phyloP scores from a whole-genome alignment of 2,797 vertebrate species.

The Siniperca undulata region DNA sequence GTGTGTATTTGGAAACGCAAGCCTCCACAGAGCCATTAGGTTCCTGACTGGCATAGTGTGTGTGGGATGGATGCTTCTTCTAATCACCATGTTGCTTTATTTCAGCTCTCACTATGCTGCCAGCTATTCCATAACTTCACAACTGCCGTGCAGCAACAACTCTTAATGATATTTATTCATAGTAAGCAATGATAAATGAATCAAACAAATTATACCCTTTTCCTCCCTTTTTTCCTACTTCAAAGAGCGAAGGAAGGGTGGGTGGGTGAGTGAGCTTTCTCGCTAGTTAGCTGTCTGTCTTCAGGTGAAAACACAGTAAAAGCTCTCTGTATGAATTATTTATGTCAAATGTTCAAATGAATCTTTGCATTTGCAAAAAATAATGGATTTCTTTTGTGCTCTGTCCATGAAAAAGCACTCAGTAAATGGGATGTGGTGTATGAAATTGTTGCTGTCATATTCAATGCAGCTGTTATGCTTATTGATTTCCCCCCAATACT shows the following conservation, averaged over 20 bases:
- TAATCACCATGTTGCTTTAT: slow-evolving; percentile 71
- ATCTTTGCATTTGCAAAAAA: slow-evolving; percentile 75
- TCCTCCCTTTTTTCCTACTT: slow-evolving; percentile 51
- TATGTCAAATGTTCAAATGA: slow-evolving; percentile 80
- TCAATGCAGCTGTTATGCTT: slow-evolving; percentile 75
- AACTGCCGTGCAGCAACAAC: slow-evolving; percentile 43
- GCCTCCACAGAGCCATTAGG: slow-evolving; percentile 56
- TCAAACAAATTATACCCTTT: slow-evolving; percentile 70
- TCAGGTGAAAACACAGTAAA: slow-evolving; percentile 78
- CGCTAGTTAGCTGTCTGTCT: slow-evolving; percentile 72
- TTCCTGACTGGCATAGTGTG: slow-evolving; percentile 49
- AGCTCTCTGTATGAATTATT: slow-evolving; percentile 82
- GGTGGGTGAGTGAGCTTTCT: slow-evolving; percentile 49
- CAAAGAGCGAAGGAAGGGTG: slow-evolving; percentile 58
- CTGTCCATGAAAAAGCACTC: slow-evolving; percentile 66
- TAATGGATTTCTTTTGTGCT: slow-evolving; percentile 78
- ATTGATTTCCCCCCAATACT: slow-evolving; percentile 68
- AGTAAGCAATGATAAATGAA: slow-evolving; percentile 74
- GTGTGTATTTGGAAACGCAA: slow-evolving; percentile 28
- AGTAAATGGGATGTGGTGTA: slow-evolving; percentile 76
- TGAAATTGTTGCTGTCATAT: slow-evolving; percentile 82
- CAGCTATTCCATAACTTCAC: slow-evolving; percentile 67
- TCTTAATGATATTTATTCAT: slow-evolving; percentile 76
- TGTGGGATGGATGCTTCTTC: slow-evolving; percentile 62
- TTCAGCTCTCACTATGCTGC: slow-evolving; percentile 56